A percentile compares a stretch with the other conserved stretches of the same genome.
phyloP scores from a whole-genome alignment of 2,888 invertebrate species.

The Tinea trinotella region DNA sequence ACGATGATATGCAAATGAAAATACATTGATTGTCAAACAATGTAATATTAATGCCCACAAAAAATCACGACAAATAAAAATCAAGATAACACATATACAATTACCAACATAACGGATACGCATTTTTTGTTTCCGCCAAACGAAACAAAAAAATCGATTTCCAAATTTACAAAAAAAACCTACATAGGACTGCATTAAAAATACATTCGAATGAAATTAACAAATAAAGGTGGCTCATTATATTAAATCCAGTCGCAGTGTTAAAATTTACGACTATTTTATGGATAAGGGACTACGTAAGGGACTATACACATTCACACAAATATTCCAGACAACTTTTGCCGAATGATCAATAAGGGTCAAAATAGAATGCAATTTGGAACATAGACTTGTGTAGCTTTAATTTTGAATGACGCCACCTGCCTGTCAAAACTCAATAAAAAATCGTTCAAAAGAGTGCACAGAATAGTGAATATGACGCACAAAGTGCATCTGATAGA shows the following conservation, averaged over 20 bases:
- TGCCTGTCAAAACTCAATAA: conserved; percentile 10
- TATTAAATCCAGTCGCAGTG: conserved; percentile 8
- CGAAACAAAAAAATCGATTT: background rate
- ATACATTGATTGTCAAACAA: too few species aligned
- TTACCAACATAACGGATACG: background rate
- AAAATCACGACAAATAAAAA: background rate
- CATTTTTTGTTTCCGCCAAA: background rate
- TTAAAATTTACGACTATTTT: conserved; percentile 15
- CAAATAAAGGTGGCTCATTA: conserved; percentile 27
- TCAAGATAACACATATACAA: conserved; percentile 3
- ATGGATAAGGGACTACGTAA: background rate
- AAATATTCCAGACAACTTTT: background rate
- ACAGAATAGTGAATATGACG: background rate
- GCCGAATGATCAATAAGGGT: background rate
- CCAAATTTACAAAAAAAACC: background rate
- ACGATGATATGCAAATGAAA: too few species aligned
- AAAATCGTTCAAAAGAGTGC: background rate
- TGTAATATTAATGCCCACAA: too few species aligned
- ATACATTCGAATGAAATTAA: conserved; percentile 49
- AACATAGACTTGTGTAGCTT: background rate
- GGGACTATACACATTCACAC: background rate
- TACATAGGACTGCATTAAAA: conserved; percentile 43
- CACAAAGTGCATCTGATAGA: background rate
- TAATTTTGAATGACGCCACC: conserved; percentile 14
- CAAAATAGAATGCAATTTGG: background rate